Evolutionary conservation across 1,140 invertebrate genomes (phyloP), one percentile per base, ranked within the genome.

Genomic region (Aradophagus sp.): DNA sequence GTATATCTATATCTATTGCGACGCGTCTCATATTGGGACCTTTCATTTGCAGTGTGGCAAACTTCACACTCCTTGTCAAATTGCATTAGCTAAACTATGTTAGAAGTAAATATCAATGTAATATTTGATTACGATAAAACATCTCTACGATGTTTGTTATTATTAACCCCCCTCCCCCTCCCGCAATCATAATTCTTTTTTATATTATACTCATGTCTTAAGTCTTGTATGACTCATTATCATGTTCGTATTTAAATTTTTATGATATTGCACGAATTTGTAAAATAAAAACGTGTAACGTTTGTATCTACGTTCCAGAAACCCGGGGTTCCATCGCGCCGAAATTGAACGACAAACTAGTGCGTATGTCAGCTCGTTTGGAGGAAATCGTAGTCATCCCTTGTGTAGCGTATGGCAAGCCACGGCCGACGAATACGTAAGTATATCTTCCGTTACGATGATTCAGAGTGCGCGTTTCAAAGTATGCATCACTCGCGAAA

Each of bases 361-460:
- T 85, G 8, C 76, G 80, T 35, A 74, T 89, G 45, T 85, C 82
- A 27, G 82, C 87, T 5, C 80, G 86, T 47, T 80, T 89, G 45
- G 87, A 89, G 27, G 88, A 89, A 65, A 85, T 84, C 8, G 83
- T 90, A 6, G 89, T 91, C 13, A 80, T 92, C 20, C 88, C 91
- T 2, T 92, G 91, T 80, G 89, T 91, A 27, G 89, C 89, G 16
- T 89, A 90, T 72, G 89, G 87, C 7, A 89, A 88, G 76, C 90
- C 90, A 13, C 86, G 85, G 6, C 87, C 89, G 8, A 80, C 79
- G 0, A 89, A 88, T 80, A 88, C 87, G 88, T 89, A 84, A 86
- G 80, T 66, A 38, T 12, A 2, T 12, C 12, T 19, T 27, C 23
- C 14, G 15, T 36, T 45, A 47, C 38, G 16, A 45, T 31, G 36